These are phyloP conservation scores for Paelopatides confundens DNA, from an alignment of 53 echinoderm and acorn worm species.

Conservation along the genomic window DNA sequence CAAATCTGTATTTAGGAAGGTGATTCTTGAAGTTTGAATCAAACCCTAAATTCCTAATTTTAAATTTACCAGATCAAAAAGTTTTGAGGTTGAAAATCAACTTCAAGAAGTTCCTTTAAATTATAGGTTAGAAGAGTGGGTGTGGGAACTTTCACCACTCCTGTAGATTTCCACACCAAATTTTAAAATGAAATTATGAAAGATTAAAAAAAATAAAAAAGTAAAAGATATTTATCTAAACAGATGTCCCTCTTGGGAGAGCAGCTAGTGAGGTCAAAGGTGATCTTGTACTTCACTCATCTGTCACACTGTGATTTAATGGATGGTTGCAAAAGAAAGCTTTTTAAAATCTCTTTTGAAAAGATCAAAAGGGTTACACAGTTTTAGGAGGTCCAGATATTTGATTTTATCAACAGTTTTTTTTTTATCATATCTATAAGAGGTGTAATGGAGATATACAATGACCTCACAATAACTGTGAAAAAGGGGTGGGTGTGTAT, in stretches of 20 bases:
- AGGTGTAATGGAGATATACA: neutral
- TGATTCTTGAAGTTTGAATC: too few relatives aligned
- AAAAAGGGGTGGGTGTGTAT: neutral
- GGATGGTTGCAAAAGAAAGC: neutral
- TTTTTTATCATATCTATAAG: neutral
- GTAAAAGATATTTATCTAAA: conserved; percentile 34
- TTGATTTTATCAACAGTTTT: neutral
- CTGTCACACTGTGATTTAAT: conserved; percentile 16
- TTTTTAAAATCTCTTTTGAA: neutral
- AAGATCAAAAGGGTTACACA: neutral
- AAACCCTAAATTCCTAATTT: too few relatives aligned
- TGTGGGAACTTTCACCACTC: neutral
- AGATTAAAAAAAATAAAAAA: neutral
- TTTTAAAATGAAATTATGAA: neutral
- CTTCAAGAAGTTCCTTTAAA: neutral
- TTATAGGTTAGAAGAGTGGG: neutral
- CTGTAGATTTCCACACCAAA: neutral
- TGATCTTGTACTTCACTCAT: neutral
- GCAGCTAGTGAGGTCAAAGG: conserved; percentile 2
- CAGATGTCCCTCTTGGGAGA: conserved; percentile 31
- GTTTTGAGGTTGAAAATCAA: too few relatives aligned
- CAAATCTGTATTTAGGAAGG: too few relatives aligned
- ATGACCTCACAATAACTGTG: neutral
- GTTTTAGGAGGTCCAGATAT: neutral
- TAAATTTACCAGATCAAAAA: too few relatives aligned